Evolutionary conservation across 2,113 vertebrate genomes (phyloP).

Genomic region (Calypte anna): DNA sequence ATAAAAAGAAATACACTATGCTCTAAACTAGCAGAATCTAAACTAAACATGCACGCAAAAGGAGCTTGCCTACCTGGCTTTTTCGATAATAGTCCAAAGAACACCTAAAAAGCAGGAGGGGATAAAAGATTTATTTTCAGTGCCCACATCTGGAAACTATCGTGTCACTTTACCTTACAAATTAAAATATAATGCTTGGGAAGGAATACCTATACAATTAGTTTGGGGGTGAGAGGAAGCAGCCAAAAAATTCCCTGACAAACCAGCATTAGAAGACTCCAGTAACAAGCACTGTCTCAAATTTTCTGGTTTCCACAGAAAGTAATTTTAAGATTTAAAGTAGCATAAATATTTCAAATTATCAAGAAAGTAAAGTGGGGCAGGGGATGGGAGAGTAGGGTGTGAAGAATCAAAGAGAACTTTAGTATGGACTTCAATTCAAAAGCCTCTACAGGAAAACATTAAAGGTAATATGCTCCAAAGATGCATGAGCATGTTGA

Average conservation of each 20-base stretch:
- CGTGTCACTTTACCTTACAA: not conserved
- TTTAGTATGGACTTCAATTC: not conserved
- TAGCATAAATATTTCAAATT: not conserved
- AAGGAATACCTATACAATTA: not conserved
- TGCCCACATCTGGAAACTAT: not conserved
- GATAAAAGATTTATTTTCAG: slow-evolving; percentile 58
- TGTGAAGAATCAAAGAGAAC: not conserved
- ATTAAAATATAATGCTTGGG: not conserved
- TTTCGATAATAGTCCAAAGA: slow-evolving; percentile 55
- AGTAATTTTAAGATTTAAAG: not conserved
- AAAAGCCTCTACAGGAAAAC: not conserved
- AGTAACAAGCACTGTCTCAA: not conserved
- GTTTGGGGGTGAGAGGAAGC: not conserved
- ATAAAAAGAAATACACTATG: not conserved
- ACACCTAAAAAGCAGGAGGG: slow-evolving; percentile 64
- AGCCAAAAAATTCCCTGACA: not conserved
- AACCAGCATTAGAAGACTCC: not conserved
- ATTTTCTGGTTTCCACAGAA: not conserved
- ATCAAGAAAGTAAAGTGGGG: not conserved
- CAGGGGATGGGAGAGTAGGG: too few relatives aligned
- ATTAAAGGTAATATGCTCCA: not conserved
- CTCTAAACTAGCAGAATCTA: slow-evolving; percentile 43
- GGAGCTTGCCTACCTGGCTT: slow-evolving; percentile 53
- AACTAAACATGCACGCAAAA: slow-evolving; percentile 42
- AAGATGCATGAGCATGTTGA: not conserved